These are phyloP conservation scores for Petrocephalus sullivani DNA, from an alignment of 2,797 vertebrate species.

Conservation along the genomic window DNA sequence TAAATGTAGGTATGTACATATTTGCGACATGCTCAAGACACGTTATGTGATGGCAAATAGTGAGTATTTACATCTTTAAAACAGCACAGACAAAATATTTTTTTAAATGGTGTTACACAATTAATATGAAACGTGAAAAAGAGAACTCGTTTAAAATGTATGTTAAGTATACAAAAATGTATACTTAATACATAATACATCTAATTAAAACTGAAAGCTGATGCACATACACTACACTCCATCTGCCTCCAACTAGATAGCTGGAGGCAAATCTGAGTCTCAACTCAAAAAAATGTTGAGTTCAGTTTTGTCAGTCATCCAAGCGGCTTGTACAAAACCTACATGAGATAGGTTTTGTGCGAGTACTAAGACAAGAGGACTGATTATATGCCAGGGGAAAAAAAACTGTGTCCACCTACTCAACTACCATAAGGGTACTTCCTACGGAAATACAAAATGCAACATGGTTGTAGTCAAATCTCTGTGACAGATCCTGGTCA, in stretches of 20 bases:
- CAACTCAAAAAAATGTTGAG: background rate
- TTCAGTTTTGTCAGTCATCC: background rate
- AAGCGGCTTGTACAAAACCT: background rate
- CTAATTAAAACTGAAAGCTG: background rate
- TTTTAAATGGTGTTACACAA: background rate
- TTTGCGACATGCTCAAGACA: background rate
- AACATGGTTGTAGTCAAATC: background rate
- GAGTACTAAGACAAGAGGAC: background rate
- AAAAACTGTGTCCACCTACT: background rate
- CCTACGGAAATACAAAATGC: too few species aligned
- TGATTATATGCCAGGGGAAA: background rate
- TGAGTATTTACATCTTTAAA: background rate
- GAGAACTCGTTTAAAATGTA: background rate
- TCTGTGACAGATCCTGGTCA: background rate
- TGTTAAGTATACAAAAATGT: too few species aligned
- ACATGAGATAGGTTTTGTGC: background rate
- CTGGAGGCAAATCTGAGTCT: background rate
- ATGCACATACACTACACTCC: background rate
- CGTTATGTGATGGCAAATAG: background rate
- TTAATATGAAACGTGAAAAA: background rate
- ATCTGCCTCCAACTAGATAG: background rate
- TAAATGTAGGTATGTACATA: background rate
- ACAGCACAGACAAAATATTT: background rate
- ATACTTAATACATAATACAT: background rate
- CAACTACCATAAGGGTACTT: background rate